Conservation (phyloP, 2,113 vertebrate species). For the Cololabis saira region DNA sequence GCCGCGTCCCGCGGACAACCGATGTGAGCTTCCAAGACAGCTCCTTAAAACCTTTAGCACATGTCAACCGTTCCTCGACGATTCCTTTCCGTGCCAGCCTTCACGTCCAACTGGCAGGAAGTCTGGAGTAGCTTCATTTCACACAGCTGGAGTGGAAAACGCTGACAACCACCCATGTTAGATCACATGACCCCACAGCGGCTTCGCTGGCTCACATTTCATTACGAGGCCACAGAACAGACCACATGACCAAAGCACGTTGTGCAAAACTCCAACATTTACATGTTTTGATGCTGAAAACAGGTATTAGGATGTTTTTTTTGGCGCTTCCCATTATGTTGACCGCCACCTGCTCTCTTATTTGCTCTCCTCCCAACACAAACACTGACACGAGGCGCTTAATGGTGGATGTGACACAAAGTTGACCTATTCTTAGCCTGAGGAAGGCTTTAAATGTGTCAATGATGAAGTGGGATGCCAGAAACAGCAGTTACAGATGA, state of each 20-base stretch:
- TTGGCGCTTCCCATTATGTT: neutral
- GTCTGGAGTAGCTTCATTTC: conserved; percentile 46
- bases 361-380: neutral
- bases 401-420: conserved; percentile 9
- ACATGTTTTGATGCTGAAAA: neutral
- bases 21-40: conserved; percentile 21
- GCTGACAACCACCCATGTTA: conserved; percentile 37
- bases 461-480: neutral
- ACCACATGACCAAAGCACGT: conserved; percentile 8
- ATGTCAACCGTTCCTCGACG: conserved; percentile 47
- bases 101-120: conserved; percentile 4
- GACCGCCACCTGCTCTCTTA: conserved; percentile 18
- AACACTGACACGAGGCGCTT: neutral
- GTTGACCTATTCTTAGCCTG: conserved; percentile 6
- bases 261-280: neutral
- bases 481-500: neutral
- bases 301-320: neutral
- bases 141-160: conserved; percentile 58
- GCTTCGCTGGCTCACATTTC: conserved; percentile 32
- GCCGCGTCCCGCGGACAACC: conserved; percentile 15
- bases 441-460: no score
- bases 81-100: conserved; percentile 53
- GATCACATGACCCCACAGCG: conserved; percentile 26
- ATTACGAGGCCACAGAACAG: conserved; percentile 29
- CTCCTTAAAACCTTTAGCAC: conserved; percentile 26